These are phyloP conservation scores for Ceratoteleas bidentatus DNA, from an alignment of 1,140 invertebrate species.

Conservation along the genomic window DNA sequence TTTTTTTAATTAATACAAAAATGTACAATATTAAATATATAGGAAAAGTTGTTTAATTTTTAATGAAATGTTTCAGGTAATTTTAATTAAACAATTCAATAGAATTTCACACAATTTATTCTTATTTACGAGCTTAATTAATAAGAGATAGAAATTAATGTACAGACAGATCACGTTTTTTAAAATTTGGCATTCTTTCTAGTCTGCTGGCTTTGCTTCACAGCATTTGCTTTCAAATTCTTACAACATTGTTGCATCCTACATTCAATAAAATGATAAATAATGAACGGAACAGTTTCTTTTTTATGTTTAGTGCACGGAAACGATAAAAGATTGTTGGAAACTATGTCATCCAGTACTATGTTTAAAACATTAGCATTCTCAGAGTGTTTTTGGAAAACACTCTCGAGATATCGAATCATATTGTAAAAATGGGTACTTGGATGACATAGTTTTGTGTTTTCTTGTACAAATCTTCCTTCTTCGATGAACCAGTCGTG, in stretches of 20 bases:
- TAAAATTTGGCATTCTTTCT: slow-evolving; percentile 7
- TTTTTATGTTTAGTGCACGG: slow-evolving; percentile 2
- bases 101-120: too few relatives aligned
- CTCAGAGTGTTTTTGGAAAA: slow-evolving; percentile 7
- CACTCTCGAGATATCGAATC: slow-evolving; percentile 5
- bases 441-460: too few relatives aligned
- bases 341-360: slow-evolving; percentile 7
- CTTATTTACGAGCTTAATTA: too few relatives aligned
- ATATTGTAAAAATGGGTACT: slow-evolving; percentile 9
- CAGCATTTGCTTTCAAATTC: background rate
- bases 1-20: too few relatives aligned
- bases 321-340: slow-evolving; percentile 8
- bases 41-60: too few relatives aligned
- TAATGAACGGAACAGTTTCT: background rate
- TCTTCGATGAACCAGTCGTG: background rate
- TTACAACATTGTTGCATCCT: slow-evolving; percentile 6
- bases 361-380: background rate
- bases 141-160: too few relatives aligned
- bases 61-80: too few relatives aligned
- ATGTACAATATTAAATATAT: too few relatives aligned
- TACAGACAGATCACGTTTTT: background rate
- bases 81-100: too few relatives aligned
- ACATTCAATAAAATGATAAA: background rate
- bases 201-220: background rate
- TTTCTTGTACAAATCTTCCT: background rate